Conservation (phyloP, 2,113 vertebrate genomes). For the Ctenodactylus gundi region DNA sequence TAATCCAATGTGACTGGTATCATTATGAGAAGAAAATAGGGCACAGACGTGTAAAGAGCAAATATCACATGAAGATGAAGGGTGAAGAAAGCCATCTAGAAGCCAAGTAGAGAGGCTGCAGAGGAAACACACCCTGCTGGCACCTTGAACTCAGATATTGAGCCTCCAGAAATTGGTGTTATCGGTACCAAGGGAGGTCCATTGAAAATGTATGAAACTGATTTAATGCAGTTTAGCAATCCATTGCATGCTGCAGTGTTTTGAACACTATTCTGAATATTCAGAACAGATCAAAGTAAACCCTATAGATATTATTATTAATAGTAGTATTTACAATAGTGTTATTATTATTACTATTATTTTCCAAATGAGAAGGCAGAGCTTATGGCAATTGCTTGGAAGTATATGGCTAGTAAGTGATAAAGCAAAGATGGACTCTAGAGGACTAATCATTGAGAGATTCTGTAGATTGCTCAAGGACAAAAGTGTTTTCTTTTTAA, state of each 20-base stretch:
- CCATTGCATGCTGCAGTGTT: not conserved
- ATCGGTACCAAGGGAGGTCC: not conserved
- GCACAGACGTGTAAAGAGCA: not conserved
- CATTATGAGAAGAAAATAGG: not conserved
- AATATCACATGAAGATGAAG: not conserved
- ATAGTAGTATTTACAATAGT: no score
- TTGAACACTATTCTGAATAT: no score
- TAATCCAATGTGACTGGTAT: not conserved
- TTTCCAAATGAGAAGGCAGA: not conserved
- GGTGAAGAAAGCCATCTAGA: not conserved
- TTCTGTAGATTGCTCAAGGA: not conserved
- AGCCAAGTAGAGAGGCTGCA: not conserved
- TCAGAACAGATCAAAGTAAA: not conserved
- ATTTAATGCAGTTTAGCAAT: no score
- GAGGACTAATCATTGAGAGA: not conserved
- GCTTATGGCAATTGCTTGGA: not conserved
- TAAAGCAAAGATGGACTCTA: not conserved
- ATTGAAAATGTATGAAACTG: not conserved
- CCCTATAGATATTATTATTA: not conserved
- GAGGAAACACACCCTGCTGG: not conserved
- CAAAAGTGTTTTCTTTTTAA: not conserved
- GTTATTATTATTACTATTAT: not conserved
- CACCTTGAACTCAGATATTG: not conserved
- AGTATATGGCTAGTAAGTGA: no score
- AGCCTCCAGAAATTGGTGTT: not conserved